Percentiles rank a stretch among this genome's conserved stretches.
Evolutionary conservation across 2,888 invertebrate genomes (phyloP).

Genomic region (Phaonia tiefii): DNA sequence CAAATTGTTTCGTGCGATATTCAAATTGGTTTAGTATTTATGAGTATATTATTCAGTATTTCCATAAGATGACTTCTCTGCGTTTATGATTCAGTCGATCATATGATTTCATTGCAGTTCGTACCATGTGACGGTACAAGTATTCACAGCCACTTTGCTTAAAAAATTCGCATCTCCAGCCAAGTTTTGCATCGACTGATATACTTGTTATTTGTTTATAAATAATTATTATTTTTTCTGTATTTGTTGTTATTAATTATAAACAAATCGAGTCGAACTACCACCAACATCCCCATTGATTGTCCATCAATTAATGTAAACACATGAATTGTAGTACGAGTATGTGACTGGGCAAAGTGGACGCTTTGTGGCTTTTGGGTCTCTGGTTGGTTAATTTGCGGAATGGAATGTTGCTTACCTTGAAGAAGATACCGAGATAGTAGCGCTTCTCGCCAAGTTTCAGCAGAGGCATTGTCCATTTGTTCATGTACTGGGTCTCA

Average conservation of each 20-base stretch:
- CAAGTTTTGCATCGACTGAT: not conserved
- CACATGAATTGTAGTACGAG: not conserved
- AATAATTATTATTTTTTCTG: too few species aligned
- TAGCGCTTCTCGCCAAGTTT: slow-evolving; percentile 94
- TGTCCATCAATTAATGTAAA: slow-evolving; percentile 16
- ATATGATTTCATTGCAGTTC: too few species aligned
- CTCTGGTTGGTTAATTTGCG: not conserved
- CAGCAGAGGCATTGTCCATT: slow-evolving; percentile 95
- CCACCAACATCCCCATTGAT: not conserved
- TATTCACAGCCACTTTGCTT: not conserved
- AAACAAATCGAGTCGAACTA: not conserved
- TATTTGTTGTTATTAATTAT: too few species aligned
- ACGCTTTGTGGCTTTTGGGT: too few species aligned
- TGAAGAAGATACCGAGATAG: slow-evolving; percentile 95
- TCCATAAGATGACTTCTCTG: not conserved
- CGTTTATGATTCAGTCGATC: too few species aligned
- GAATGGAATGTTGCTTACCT: slow-evolving; percentile 84
- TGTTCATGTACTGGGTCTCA: slow-evolving; percentile 86
- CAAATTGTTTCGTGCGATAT: too few species aligned
- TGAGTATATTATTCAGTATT: not conserved
- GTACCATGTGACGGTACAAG: too few species aligned
- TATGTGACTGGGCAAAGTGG: slow-evolving; percentile 26
- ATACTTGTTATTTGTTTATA: slow-evolving; percentile 43
- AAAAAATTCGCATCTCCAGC: not conserved
- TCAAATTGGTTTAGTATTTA: slow-evolving; percentile 3